These are phyloP conservation scores for Heliconius ismenius DNA, from an alignment of 2,888 invertebrate species.

Conservation along the genomic window DNA sequence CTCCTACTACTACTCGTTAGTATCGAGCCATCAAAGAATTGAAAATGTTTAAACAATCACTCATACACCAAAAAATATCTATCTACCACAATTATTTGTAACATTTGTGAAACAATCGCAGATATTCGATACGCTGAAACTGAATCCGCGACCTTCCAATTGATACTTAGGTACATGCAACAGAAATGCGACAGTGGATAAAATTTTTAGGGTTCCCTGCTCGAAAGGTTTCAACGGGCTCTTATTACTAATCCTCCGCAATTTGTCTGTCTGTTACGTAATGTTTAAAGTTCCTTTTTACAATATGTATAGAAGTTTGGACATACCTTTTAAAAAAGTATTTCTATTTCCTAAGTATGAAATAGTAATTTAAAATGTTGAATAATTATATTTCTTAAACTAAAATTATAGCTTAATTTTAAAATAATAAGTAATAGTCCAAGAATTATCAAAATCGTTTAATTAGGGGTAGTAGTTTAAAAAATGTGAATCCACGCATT, in stretches of 20 bases:
- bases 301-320: no score
- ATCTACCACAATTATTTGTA: not conserved
- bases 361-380: no score
- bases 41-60: not conserved
- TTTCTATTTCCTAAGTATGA: no score
- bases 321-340: no score
- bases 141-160: constrained; percentile 3
- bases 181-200: constrained; percentile 7
- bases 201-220: constrained; percentile 7
- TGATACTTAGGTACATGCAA: not conserved
- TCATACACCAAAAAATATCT: not conserved
- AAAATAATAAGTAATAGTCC: no score
- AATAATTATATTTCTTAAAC: no score
- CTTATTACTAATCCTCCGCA: not conserved
- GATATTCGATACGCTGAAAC: constrained; percentile 20
- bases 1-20: no score
- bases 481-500: no score
- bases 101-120: constrained; percentile 9
- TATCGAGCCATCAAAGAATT: not conserved
- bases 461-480: no score
- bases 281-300: not conserved
- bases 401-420: no score
- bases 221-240: not conserved
- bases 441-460: no score
- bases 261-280: constrained; percentile 6